phyloP scores from a whole-genome alignment of 2,113 vertebrate species.

The Columbina picui region DNA sequence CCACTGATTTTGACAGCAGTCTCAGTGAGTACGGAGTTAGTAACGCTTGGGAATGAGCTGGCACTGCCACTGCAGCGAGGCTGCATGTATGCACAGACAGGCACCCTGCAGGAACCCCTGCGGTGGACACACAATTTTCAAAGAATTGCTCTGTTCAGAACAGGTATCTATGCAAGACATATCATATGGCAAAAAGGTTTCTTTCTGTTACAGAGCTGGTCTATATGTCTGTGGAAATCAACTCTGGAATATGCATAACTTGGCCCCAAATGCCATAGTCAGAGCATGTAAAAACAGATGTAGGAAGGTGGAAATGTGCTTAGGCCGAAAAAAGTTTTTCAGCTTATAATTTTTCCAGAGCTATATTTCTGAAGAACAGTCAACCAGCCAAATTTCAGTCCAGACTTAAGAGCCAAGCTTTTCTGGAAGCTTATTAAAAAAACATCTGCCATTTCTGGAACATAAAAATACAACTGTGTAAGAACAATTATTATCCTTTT shows the following conservation, averaged over 20 bases:
- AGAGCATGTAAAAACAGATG: slow-evolving; percentile 38
- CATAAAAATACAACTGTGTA: not conserved
- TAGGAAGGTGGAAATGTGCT: slow-evolving; percentile 57
- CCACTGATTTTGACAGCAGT: not conserved
- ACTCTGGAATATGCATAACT: not conserved
- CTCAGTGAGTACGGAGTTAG: fast-evolving
- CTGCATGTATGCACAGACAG: not conserved
- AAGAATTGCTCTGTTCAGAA: not conserved
- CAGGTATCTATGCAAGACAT: not conserved
- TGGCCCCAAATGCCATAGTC: not conserved
- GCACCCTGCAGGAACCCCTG: not conserved
- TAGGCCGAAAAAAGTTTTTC: slow-evolving; percentile 22
- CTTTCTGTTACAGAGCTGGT: not conserved
- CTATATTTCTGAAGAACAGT: slow-evolving; percentile 14
- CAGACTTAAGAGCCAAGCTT: not conserved
- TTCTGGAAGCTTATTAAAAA: slow-evolving; percentile 19
- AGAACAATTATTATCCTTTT: not conserved
- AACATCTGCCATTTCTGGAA: not conserved
- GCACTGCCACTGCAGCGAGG: not conserved
- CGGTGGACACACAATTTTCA: not conserved
- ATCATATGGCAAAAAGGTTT: not conserved
- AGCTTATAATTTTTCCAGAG: slow-evolving; percentile 50
- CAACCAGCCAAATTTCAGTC: not conserved
- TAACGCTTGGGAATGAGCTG: not conserved
- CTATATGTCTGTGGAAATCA: not conserved